Base-by-base conservation (phyloP, 2,113 vertebrate genomes). In the Pseudorectes ferrugineus region DNA sequence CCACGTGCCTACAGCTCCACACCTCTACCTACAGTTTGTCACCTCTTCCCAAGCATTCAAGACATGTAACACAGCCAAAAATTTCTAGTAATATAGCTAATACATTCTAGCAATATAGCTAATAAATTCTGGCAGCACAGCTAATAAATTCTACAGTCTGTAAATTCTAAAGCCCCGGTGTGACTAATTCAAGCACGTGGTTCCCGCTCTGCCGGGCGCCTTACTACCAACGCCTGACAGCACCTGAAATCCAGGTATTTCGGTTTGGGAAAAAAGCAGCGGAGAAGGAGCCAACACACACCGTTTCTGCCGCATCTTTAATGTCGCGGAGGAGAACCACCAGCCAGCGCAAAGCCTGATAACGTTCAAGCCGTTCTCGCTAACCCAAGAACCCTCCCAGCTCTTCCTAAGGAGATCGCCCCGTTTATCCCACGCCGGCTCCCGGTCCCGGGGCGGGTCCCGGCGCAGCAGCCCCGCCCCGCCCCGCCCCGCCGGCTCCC, bases 401-500 rank as follows among this genome's bases (percentile, higher is more conserved):
- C 6, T 5, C 22, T 14, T 6, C 35, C 43, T 17, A 1, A 1
- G 23, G 22, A 0, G 12, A 8, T 38, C 12, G 2, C 4, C 2
- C 45, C 8, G 10, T 13, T 2, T 2, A 6, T 4, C 29, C 28
- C n/a, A 5, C 3, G 6, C 9, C 23, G 3, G 4, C 26, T 9
- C 21, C 16, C 38, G n/a, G 4, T 13, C 5, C 29, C 45, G 45
- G 45, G 55, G 68, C 36, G 68, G 35, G 19, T 26, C 63, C 66
- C 46, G 14, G 25, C n/a, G 24, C 33, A 2, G 10, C 65, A 17
- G 67, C 67, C 51, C 36, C 51, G 22, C 68, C 61, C 68, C 49
- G 10, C 35, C 74, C 98, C 99, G 97, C 93, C 38, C 38, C 38
- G 38, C 38, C 38, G n/a, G n/a, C n/a, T n/a, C n/a, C n/a, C n/a